Conservation (phyloP, 2,888 invertebrate species). For the Adelognathus sp. region DNA sequence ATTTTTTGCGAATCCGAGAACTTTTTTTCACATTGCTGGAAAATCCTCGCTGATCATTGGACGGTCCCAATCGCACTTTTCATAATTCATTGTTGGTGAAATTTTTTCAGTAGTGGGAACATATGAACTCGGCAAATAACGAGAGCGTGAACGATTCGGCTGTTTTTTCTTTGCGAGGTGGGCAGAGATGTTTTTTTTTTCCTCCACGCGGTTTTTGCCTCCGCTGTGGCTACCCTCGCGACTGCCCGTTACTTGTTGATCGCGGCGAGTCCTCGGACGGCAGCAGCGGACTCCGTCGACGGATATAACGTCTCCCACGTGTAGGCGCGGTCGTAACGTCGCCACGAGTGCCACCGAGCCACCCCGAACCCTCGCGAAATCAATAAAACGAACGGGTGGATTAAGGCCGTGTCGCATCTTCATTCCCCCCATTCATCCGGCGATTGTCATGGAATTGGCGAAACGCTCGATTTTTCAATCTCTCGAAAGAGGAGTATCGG, state of each 20-base stretch:
- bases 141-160: constrained; percentile 4
- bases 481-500: no score
- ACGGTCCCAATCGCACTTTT: constrained; percentile 27
- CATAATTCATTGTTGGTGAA: not conserved
- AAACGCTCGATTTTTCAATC: no score
- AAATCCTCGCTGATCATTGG: constrained; percentile 2
- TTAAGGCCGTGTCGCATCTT: constrained; percentile 3
- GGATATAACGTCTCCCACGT: constrained; percentile 43
- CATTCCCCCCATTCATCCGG: not conserved
- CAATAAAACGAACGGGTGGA: constrained; percentile 51
- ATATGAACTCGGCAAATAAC: no score
- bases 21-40: not conserved
- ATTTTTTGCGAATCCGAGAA: not conserved
- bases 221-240: not conserved
- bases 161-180: no score
- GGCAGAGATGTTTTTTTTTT: no score
- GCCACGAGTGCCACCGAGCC: constrained; percentile 46
- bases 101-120: not conserved
- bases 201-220: constrained; percentile 10
- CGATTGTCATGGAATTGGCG: not conserved
- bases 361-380: constrained; percentile 50
- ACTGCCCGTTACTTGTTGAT: constrained; percentile 59
- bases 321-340: constrained; percentile 55
- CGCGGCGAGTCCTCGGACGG: constrained; percentile 32
- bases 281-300: constrained; percentile 12